Percentiles rank a stretch among this genome's conserved stretches.
Evolutionary conservation across 2,888 invertebrate genomes (phyloP).

Genomic region (Andrena haemorrhoa): DNA sequence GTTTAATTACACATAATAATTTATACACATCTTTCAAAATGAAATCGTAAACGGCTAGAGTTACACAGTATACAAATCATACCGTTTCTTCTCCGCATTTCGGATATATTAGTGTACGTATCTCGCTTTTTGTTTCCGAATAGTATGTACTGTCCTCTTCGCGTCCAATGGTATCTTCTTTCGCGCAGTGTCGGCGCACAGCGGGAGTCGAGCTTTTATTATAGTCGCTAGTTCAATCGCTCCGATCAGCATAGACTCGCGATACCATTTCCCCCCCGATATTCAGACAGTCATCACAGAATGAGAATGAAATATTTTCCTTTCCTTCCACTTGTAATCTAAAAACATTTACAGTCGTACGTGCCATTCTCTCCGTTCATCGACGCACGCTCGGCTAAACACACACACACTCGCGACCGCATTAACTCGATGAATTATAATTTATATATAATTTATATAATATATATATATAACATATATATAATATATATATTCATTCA

Average conservation of each 20-base stretch:
- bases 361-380: constrained; percentile 45
- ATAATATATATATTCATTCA: constrained; percentile 55
- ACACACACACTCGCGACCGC: constrained; percentile 50
- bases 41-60: constrained; percentile 79
- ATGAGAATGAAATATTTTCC: constrained; percentile 82
- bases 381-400: constrained; percentile 44
- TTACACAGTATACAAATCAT: constrained; percentile 79
- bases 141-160: constrained; percentile 37
- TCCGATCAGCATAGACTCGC: constrained; percentile 77
- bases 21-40: constrained; percentile 81
- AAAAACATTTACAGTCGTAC: constrained; percentile 74
- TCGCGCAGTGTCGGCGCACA: constrained; percentile 70
- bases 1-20: constrained; percentile 82
- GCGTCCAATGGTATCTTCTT: neutral
- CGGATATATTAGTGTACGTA: constrained; percentile 61
- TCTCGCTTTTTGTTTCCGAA: constrained; percentile 25
- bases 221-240: constrained; percentile 71
- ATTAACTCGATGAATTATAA: constrained; percentile 74
- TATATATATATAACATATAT: constrained; percentile 49
- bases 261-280: constrained; percentile 75
- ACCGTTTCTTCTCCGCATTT: constrained; percentile 64
- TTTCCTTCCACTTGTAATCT: constrained; percentile 68
- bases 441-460: constrained; percentile 59
- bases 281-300: constrained; percentile 83
- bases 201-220: constrained; percentile 75